These are phyloP conservation scores for Drosophila acutilabella DNA, from an alignment of 2,888 invertebrate species.

Conservation along the genomic window DNA sequence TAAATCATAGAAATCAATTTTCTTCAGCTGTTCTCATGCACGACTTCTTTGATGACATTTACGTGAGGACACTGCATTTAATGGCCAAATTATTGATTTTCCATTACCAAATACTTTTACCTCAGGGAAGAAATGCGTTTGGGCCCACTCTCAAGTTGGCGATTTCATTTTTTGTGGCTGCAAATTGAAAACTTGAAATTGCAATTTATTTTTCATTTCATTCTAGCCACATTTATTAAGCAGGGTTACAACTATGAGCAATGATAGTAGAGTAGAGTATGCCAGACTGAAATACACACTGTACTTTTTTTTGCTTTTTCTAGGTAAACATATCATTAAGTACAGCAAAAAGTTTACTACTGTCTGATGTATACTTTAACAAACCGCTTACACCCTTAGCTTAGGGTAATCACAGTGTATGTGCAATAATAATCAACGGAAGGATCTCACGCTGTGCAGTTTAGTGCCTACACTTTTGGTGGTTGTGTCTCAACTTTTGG, in stretches of 20 bases:
- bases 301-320: no score
- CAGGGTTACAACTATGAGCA: no score
- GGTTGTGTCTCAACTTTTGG: neutral
- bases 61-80: conserved; percentile 48
- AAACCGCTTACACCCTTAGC: no score
- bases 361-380: no score
- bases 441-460: conserved; percentile 49
- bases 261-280: no score
- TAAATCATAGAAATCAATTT: conserved; percentile 5
- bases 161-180: conserved; percentile 12
- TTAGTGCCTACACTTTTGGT: conserved; percentile 15
- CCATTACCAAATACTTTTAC: conserved; percentile 35
- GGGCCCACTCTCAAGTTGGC: conserved; percentile 13
- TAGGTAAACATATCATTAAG: no score
- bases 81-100: conserved; percentile 68
- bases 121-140: neutral
- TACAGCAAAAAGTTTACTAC: no score
- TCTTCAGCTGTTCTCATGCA: conserved; percentile 8
- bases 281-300: neutral
- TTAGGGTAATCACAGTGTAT: no score
- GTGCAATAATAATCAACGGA: conserved; percentile 28
- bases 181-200: conserved; percentile 43
- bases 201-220: conserved; percentile 19
- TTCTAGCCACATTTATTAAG: conserved; percentile 10
- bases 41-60: conserved; percentile 18